Conservation (phyloP, 2,888 invertebrate genomes). For the Conistra vaccinii region DNA sequence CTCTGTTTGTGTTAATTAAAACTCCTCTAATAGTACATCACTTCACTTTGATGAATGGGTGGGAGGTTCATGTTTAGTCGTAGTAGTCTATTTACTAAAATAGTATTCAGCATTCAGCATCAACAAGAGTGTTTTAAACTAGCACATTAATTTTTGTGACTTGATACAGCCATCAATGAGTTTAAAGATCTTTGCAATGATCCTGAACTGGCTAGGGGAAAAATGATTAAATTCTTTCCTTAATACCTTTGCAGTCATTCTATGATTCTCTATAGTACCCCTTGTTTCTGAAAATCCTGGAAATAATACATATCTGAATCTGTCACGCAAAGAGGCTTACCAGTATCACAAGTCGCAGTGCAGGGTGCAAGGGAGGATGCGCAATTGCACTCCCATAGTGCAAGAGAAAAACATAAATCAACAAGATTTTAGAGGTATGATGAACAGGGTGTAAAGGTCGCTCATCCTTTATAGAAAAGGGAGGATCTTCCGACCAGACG, state of each 20-base stretch:
- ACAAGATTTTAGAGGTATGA: too few species aligned
- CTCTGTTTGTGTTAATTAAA: not conserved
- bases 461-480: too few species aligned
- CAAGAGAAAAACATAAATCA: too few species aligned
- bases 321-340: too few species aligned
- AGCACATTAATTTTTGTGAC: not conserved
- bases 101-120: not conserved
- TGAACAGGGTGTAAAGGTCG: too few species aligned
- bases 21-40: not conserved
- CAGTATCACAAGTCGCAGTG: not conserved
- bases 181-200: not conserved
- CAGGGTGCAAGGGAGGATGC: not conserved
- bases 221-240: not conserved
- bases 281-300: not conserved
- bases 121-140: not conserved
- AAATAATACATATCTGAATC: not conserved
- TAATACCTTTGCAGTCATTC: not conserved
- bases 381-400: too few species aligned
- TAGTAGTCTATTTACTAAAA: not conserved
- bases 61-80: not conserved
- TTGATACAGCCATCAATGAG: not conserved
- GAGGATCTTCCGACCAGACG: too few species aligned
- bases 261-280: not conserved
- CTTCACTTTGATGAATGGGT: not conserved
- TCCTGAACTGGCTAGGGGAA: not conserved